Conservation (phyloP, 2,113 vertebrate genomes). For the Nycticryphes semicollaris region DNA sequence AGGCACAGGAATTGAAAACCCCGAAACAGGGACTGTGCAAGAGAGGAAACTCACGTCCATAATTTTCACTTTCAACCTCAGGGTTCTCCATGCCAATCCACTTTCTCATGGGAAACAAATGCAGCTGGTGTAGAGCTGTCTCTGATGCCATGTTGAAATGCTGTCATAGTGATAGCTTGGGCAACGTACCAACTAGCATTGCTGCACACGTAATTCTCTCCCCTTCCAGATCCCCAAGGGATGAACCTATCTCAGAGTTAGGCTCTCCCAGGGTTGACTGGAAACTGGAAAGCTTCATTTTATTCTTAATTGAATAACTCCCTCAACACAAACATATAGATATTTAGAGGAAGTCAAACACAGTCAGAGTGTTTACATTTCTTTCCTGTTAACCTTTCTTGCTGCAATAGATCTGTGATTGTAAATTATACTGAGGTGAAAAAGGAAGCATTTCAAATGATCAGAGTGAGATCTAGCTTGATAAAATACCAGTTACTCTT, state of each 20-base stretch:
- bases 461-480: not conserved
- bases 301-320: not conserved
- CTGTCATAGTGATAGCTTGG: slow-evolving; percentile 48
- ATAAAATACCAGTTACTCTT: not conserved
- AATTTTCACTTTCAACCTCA: slow-evolving; percentile 53
- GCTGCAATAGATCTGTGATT: not conserved
- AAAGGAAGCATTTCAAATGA: slow-evolving; percentile 38
- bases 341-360: slow-evolving; percentile 44
- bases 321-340: slow-evolving; percentile 34
- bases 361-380: slow-evolving; percentile 17
- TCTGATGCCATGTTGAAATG: slow-evolving; percentile 46
- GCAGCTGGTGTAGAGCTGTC: not conserved
- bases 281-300: not conserved
- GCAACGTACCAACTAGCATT: slow-evolving; percentile 18
- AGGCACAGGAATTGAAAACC: not conserved
- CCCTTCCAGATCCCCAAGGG: not conserved
- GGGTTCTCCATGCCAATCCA: slow-evolving; percentile 16
- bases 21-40: not conserved
- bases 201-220: not conserved
- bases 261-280: slow-evolving; percentile 6
- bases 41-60: not conserved
- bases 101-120: slow-evolving; percentile 69
- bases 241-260: not conserved
- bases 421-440: not conserved
- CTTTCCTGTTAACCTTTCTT: slow-evolving; percentile 60